Evolutionary conservation across 2,113 vertebrate species (phyloP).

Genomic region (Otis tarda): DNA sequence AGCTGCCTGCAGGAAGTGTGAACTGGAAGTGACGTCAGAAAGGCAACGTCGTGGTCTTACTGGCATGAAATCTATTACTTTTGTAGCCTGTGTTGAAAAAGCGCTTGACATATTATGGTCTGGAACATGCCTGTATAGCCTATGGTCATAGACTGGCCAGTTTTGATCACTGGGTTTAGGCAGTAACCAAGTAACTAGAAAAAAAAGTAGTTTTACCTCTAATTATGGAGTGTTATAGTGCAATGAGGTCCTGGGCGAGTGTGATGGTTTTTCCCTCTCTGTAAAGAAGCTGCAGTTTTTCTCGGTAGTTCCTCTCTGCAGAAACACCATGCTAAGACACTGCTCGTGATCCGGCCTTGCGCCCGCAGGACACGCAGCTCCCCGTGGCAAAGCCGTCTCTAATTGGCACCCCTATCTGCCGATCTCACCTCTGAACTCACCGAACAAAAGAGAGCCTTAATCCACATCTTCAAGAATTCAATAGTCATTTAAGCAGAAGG

Average conservation of each 20-base stretch:
- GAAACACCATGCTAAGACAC: neutral
- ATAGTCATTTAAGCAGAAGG: conserved; percentile 45
- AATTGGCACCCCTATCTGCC: neutral
- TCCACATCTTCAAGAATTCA: conserved; percentile 25
- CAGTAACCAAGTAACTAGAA: neutral
- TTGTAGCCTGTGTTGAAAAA: neutral
- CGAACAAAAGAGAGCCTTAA: conserved; percentile 30
- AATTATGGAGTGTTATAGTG: neutral
- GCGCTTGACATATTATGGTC: neutral
- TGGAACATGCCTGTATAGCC: neutral
- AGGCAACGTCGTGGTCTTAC: accelerated
- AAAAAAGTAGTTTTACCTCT: neutral
- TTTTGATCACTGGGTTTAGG: neutral
- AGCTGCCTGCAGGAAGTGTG: neutral
- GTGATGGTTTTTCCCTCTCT: accelerated
- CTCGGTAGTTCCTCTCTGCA: neutral
- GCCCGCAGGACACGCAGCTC: neutral
- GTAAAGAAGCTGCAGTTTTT: neutral
- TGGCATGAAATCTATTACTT: neutral
- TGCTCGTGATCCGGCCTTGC: accelerated
- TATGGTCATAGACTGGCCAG: neutral
- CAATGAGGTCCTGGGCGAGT: neutral
- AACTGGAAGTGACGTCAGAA: neutral
- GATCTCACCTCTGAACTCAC: neutral
- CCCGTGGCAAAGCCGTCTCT: neutral